phyloP scores from a whole-genome alignment of 2,113 vertebrate genomes.

The Macrotis lagotis region DNA sequence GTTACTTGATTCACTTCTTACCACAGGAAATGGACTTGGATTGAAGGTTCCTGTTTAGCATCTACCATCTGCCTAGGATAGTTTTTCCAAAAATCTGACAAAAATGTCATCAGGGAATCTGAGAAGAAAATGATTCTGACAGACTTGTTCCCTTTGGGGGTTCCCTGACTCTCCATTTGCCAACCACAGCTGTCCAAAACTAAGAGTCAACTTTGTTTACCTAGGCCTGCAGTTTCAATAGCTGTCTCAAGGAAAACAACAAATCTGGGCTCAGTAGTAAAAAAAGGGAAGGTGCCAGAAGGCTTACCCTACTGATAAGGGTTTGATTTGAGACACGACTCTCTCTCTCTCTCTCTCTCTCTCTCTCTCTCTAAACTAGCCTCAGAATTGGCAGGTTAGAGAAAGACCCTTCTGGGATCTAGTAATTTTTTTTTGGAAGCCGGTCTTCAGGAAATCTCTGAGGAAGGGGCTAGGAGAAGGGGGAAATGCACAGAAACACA shows the following conservation, averaged over 20 bases:
- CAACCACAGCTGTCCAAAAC: slow-evolving; percentile 75
- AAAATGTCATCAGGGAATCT: slow-evolving; percentile 73
- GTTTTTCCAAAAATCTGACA: slow-evolving; percentile 73
- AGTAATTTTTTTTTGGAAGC: neutral
- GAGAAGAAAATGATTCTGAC: slow-evolving; percentile 75
- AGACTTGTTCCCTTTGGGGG: slow-evolving; percentile 67
- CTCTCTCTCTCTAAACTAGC: neutral
- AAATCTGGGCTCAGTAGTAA: slow-evolving; percentile 34
- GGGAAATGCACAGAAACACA: neutral
- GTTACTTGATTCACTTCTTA: slow-evolving; percentile 43
- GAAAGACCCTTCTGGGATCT: neutral
- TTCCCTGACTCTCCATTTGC: slow-evolving; percentile 67
- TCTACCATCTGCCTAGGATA: slow-evolving; percentile 56
- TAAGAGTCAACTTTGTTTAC: slow-evolving; percentile 72
- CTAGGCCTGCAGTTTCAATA: slow-evolving; percentile 29
- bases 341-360: neutral
- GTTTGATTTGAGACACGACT: neutral
- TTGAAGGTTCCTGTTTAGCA: slow-evolving; percentile 66
- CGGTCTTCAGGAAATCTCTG: neutral
- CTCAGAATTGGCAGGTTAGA: neutral
- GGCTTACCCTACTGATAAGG: neutral
- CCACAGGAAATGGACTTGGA: slow-evolving; percentile 51
- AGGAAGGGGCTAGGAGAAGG: neutral
- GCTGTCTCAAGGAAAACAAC: slow-evolving; percentile 23
- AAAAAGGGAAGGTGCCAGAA: slow-evolving; percentile 21